Evolutionary conservation across 2,113 vertebrate genomes (phyloP).

Genomic region (Gila orcuttii): DNA sequence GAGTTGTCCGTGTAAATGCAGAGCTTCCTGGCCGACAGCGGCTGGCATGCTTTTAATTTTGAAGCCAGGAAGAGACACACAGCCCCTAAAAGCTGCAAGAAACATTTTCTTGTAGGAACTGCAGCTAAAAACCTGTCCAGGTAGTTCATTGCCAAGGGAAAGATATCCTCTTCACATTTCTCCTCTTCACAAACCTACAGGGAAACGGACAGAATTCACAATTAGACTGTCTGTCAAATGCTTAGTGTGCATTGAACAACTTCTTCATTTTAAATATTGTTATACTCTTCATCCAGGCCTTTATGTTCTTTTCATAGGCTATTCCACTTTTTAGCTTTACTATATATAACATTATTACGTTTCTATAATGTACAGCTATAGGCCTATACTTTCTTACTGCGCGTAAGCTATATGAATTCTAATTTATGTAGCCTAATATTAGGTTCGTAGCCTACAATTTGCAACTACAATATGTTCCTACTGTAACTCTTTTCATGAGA

Average conservation of each 20-base stretch:
- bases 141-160: slow-evolving; percentile 95
- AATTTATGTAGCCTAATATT: no score
- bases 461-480: not conserved
- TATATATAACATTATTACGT: not conserved
- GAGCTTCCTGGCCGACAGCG: slow-evolving; percentile 89
- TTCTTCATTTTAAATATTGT: not conserved
- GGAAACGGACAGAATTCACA: slow-evolving; percentile 8
- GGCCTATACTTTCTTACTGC: not conserved
- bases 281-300: not conserved
- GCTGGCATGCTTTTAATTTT: slow-evolving; percentile 91
- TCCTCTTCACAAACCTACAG: slow-evolving; percentile 92
- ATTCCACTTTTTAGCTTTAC: no score
- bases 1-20: slow-evolving; percentile 96
- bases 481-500: not conserved
- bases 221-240: not conserved
- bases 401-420: not conserved
- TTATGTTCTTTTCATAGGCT: no score
- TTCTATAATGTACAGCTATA: no score
- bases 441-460: not conserved
- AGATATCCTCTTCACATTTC: slow-evolving; percentile 91
- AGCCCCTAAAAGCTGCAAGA: slow-evolving; percentile 90
- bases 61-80: slow-evolving; percentile 96
- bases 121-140: slow-evolving; percentile 94
- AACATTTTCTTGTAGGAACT: slow-evolving; percentile 85
- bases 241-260: not conserved